Conservation (phyloP, 2,888 invertebrate species). For the Parelbella ahira region DNA sequence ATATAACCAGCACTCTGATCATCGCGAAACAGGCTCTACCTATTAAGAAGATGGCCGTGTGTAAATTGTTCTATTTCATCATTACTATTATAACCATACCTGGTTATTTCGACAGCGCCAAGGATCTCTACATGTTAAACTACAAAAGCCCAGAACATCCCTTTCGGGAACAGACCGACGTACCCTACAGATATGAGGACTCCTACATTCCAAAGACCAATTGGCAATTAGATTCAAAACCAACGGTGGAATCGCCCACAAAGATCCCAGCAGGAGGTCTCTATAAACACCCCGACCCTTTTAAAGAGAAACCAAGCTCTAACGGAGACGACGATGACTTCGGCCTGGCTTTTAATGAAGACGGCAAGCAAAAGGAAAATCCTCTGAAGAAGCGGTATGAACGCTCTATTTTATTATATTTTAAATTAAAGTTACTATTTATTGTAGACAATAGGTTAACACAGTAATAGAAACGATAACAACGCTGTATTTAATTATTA, state of each 20-base stretch:
- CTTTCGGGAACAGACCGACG: slow-evolving; percentile 28
- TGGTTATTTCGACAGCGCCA: slow-evolving; percentile 39
- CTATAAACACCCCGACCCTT: slow-evolving; percentile 53
- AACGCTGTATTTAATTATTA: too few species aligned
- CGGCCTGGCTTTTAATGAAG: slow-evolving; percentile 41
- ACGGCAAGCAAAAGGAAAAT: slow-evolving; percentile 44
- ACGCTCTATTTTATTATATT: background rate
- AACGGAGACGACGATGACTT: slow-evolving; percentile 42
- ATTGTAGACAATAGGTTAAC: too few species aligned
- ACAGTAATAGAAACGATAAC: too few species aligned
- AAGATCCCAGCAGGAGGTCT: slow-evolving; percentile 55
- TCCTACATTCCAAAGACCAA: slow-evolving; percentile 40
- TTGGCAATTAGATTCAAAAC: slow-evolving; percentile 45
- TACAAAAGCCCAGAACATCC: slow-evolving; percentile 42
- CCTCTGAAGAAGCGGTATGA: slow-evolving; percentile 50
- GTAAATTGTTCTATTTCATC: too few species aligned
- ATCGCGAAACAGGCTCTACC: too few species aligned
- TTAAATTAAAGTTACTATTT: too few species aligned
- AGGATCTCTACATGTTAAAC: slow-evolving; percentile 39
- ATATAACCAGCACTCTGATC: too few species aligned
- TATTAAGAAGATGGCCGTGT: too few species aligned
- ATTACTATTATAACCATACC: too few species aligned
- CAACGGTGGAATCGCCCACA: slow-evolving; percentile 51
- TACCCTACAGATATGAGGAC: slow-evolving; percentile 54
- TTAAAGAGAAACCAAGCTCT: slow-evolving; percentile 47